Evolutionary conservation across 92 coral and sea anemone genomes (phyloP).

Genomic region (Siderastrea radians): DNA sequence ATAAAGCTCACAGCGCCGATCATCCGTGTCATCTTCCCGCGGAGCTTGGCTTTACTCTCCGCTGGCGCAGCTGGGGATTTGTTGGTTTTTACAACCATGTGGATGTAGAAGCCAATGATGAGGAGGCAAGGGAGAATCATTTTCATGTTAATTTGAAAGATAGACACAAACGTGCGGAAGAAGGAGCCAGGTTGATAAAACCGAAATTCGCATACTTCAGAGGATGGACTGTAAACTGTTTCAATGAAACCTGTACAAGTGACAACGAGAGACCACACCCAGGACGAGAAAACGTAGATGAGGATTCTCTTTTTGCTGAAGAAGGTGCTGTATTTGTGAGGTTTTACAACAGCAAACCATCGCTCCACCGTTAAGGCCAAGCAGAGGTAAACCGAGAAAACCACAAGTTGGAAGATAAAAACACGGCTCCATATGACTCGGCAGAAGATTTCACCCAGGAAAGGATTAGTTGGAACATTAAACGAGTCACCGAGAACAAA

Average conservation of each 20-base stretch:
- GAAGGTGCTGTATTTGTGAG: slow-evolving; percentile 69
- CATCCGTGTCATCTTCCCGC: slow-evolving; percentile 69
- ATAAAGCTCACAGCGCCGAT: slow-evolving; percentile 61
- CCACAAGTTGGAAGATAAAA: slow-evolving; percentile 75
- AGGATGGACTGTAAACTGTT: neutral
- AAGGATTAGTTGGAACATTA: slow-evolving; percentile 28
- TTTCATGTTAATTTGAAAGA: slow-evolving; percentile 60
- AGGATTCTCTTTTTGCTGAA: slow-evolving; percentile 57
- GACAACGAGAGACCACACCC: slow-evolving; percentile 69
- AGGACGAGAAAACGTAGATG: slow-evolving; percentile 57
- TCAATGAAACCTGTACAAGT: neutral
- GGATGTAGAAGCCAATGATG: slow-evolving; percentile 64
- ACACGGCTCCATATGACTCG: slow-evolving; percentile 77
- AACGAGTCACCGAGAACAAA: slow-evolving; percentile 47
- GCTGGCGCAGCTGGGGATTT: neutral
- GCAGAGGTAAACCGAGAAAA: slow-evolving; percentile 74
- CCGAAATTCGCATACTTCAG: neutral
- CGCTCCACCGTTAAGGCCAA: slow-evolving; percentile 86
- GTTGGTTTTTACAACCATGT: slow-evolving; percentile 54
- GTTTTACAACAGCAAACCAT: slow-evolving; percentile 87
- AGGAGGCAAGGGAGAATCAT: slow-evolving; percentile 52
- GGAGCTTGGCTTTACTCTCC: slow-evolving; percentile 48
- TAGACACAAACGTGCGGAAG: slow-evolving; percentile 29
- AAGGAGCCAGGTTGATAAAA: neutral
- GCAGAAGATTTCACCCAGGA: slow-evolving; percentile 72